Conservation (phyloP, 2,797 vertebrate species). For the Schizopygopsis malacanthus region DNA sequence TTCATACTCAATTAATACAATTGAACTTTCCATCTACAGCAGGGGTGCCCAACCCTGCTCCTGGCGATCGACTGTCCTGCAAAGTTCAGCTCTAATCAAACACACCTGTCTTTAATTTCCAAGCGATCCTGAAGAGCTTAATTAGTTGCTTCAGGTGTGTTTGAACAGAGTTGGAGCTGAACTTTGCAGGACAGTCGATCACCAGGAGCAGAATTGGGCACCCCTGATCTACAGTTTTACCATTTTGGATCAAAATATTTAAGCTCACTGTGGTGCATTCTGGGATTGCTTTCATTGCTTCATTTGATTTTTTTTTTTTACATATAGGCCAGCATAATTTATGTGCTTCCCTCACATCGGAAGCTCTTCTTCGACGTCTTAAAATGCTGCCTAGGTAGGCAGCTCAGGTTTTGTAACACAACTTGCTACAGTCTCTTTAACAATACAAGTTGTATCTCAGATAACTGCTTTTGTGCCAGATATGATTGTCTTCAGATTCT, state of each 20-base stretch:
- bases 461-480: constrained; percentile 63
- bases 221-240: background rate
- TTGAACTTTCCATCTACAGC: too few species aligned
- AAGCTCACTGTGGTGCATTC: background rate
- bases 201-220: too few species aligned
- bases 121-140: too few species aligned
- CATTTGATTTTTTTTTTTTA: background rate
- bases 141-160: too few species aligned
- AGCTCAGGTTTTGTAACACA: background rate
- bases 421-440: constrained; percentile 44
- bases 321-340: background rate
- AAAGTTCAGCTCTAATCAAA: too few species aligned
- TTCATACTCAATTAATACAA: background rate
- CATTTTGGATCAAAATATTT: background rate
- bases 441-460: constrained; percentile 58
- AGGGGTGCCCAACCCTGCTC: too few species aligned
- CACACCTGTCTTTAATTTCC: too few species aligned
- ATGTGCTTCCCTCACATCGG: too few species aligned
- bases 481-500: constrained; percentile 70
- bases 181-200: too few species aligned
- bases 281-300: background rate
- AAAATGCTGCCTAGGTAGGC: background rate
- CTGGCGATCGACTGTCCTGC: too few species aligned
- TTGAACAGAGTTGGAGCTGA: too few species aligned
- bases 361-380: too few species aligned